Percentiles rank a stretch among this genome's conserved stretches.
Conservation (phyloP, 2,888 invertebrate genomes). For the Timema cristinae region DNA sequence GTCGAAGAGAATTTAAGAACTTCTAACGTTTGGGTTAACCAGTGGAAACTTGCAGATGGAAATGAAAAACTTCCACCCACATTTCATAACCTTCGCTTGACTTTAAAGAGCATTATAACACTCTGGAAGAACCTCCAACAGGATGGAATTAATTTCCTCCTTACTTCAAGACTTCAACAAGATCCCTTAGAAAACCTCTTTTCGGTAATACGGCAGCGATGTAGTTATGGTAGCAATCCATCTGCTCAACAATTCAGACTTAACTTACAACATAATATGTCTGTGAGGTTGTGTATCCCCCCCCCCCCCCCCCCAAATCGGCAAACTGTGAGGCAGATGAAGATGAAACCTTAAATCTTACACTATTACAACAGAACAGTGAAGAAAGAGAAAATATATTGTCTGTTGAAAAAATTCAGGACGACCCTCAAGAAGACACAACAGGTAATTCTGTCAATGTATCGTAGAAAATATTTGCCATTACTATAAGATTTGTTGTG, state of each 20-base stretch:
- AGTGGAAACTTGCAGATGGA: background rate
- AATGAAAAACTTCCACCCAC: background rate
- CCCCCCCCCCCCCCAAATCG: no score
- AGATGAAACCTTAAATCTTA: background rate
- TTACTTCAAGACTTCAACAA: slow-evolving; percentile 28
- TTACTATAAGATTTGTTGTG: no score
- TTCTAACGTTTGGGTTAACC: background rate
- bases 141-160: slow-evolving; percentile 28
- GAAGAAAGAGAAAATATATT: no score
- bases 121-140: slow-evolving; percentile 32
- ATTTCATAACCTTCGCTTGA: slow-evolving; percentile 25
- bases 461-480: no score
- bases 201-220: background rate
- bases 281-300: background rate
- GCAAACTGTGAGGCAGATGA: slow-evolving; percentile 10
- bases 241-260: slow-evolving; percentile 15
- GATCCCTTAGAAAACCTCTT: no score
- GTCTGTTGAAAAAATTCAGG: no score
- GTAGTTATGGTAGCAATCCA: slow-evolving; percentile 6
- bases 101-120: slow-evolving; percentile 32
- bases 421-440: no score
- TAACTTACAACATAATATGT: slow-evolving; percentile 4
- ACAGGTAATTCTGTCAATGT: no score
- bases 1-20: background rate
- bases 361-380: no score